These are phyloP conservation scores for Tiliqua scincoides DNA, from an alignment of 2,113 vertebrate genomes.

Conservation along the genomic window DNA sequence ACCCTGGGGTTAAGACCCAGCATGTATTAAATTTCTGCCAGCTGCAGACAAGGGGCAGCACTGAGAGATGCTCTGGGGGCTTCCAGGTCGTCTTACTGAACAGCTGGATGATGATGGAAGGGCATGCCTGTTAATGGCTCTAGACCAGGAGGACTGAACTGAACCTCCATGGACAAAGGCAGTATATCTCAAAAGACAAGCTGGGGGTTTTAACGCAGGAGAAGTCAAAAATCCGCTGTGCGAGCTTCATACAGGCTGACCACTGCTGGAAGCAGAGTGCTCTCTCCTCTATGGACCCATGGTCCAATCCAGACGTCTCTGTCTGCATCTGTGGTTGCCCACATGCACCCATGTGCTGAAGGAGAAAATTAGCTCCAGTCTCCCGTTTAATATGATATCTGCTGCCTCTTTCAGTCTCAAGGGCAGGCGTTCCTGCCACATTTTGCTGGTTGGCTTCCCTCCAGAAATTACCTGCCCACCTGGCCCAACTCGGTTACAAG, in stretches of 20 bases:
- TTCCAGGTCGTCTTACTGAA: too few relatives aligned
- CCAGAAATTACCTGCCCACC: background rate
- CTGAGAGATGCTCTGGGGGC: background rate
- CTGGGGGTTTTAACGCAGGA: background rate
- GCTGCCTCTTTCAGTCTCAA: background rate
- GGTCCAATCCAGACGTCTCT: background rate
- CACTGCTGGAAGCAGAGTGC: too few relatives aligned
- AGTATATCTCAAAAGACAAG: background rate
- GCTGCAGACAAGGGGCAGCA: background rate
- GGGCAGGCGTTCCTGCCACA: background rate
- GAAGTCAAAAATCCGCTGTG: background rate
- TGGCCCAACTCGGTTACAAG: background rate
- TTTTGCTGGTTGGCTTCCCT: conserved; percentile 1
- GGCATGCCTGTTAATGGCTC: too few relatives aligned
- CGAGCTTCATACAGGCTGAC: background rate
- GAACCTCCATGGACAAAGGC: background rate
- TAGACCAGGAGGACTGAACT: background rate
- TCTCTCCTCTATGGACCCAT: background rate
- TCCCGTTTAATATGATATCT: background rate
- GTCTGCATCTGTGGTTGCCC: background rate
- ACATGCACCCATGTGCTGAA: background rate
- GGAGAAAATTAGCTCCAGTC: background rate
- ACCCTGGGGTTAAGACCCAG: background rate
- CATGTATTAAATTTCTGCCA: background rate
- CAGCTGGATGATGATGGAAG: background rate